Percentiles rank a stretch among this genome's conserved stretches.
Conservation (phyloP, 2,113 vertebrate genomes). For the Ia io region DNA sequence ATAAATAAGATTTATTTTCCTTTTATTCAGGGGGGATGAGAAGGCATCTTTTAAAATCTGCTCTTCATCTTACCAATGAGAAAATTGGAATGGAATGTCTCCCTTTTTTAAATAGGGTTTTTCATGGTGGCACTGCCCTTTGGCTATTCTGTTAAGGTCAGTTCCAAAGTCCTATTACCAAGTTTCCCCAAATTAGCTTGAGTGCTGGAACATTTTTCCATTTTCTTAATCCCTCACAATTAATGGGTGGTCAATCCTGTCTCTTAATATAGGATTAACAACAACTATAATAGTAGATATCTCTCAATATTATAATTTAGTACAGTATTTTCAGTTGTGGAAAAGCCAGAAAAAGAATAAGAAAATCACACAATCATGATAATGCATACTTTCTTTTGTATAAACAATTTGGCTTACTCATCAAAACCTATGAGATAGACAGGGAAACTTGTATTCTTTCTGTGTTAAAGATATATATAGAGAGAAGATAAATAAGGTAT, state of each 20-base stretch:
- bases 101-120: background rate
- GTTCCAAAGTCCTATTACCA: background rate
- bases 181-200: background rate
- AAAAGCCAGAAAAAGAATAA: background rate
- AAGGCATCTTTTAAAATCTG: background rate
- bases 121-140: background rate
- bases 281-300: background rate
- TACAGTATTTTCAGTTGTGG: background rate
- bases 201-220: background rate
- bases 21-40: background rate
- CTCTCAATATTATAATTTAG: background rate
- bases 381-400: background rate
- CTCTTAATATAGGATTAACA: background rate
- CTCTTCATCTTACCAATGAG: constrained; percentile 3
- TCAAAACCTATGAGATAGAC: background rate
- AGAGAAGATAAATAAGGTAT: background rate
- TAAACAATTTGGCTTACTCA: background rate
- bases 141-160: background rate
- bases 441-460: background rate
- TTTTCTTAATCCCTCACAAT: background rate
- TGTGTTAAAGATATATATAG: background rate
- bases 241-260: background rate
- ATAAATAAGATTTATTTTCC: constrained; percentile 18
- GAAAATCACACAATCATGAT: background rate
- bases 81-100: constrained; percentile 17